Evolutionary conservation across 2,888 invertebrate genomes (phyloP).

Genomic region (Acronicta leporina): DNA sequence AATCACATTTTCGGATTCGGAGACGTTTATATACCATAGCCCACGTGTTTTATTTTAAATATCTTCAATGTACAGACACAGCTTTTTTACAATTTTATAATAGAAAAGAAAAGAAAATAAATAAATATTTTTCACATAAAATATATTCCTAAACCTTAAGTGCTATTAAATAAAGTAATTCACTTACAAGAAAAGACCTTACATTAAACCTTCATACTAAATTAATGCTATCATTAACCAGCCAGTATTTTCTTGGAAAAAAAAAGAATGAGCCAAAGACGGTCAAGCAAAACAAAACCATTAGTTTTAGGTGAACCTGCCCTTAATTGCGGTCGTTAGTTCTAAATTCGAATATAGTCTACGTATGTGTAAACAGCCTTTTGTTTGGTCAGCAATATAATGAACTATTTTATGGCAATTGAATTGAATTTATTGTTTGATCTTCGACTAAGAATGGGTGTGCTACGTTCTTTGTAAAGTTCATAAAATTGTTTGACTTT

Average conservation of each 20-base stretch:
- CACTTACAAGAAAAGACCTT: no score
- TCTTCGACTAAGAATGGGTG: neutral
- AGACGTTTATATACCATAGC: no score
- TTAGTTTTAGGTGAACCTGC: slow-evolving; percentile 70
- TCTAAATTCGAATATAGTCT: slow-evolving; percentile 53
- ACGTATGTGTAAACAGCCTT: slow-evolving; percentile 30
- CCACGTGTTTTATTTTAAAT: no score
- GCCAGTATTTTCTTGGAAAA: slow-evolving; percentile 13
- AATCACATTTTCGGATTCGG: no score
- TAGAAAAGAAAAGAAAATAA: no score
- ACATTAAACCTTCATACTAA: slow-evolving; percentile 6
- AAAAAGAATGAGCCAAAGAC: slow-evolving; percentile 28
- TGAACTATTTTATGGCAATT: slow-evolving; percentile 13
- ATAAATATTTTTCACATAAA: no score
- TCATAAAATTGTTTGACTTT: no score
- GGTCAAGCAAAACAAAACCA: slow-evolving; percentile 72
- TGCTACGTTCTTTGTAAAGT: no score
- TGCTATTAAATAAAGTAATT: no score
- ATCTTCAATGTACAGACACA: no score
- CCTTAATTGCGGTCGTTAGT: slow-evolving; percentile 73
- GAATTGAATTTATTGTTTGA: slow-evolving; percentile 2
- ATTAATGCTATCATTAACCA: slow-evolving; percentile 14
- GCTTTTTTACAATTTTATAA: no score
- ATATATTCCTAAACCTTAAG: no score
- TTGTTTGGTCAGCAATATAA: slow-evolving; percentile 18